phyloP scores from a whole-genome alignment of 2,888 invertebrate species.

The Eristalis intricaria region DNA sequence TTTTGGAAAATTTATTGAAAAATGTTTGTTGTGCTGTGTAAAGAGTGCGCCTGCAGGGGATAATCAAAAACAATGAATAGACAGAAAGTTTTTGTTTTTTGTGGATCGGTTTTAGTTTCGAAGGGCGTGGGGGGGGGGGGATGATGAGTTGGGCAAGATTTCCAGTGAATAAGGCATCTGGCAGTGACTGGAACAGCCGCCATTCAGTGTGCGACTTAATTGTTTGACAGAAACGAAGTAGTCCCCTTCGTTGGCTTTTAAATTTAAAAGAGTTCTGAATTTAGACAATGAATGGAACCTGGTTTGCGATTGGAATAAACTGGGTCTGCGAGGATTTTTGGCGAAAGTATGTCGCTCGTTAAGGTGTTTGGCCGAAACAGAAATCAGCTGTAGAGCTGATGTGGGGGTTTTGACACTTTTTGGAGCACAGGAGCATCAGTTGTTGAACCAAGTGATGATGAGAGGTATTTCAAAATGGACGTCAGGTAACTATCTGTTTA shows the following conservation, averaged over 20 bases:
- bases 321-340: neutral
- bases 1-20: slow-evolving; percentile 68
- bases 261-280: neutral
- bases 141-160: slow-evolving; percentile 61
- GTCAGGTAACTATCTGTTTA: too few species aligned
- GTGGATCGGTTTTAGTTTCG: neutral
- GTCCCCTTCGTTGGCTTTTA: neutral
- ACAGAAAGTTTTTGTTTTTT: slow-evolving; percentile 42
- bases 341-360: neutral
- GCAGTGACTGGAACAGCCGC: slow-evolving; percentile 41
- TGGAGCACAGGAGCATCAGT: too few species aligned
- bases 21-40: slow-evolving; percentile 52
- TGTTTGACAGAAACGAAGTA: neutral
- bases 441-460: too few species aligned
- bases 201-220: slow-evolving; percentile 30
- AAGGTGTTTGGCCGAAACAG: neutral
- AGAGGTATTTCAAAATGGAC: too few species aligned
- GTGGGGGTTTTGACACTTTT: too few species aligned
- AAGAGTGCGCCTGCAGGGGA: slow-evolving; percentile 38
- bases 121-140: neutral
- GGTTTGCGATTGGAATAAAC: neutral
- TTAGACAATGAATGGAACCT: neutral
- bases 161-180: slow-evolving; percentile 60
- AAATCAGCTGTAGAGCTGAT: too few species aligned
- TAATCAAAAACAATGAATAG: slow-evolving; percentile 49